These are phyloP conservation scores for Conistra vaccinii DNA, from an alignment of 2,888 invertebrate genomes.

Conservation along the genomic window DNA sequence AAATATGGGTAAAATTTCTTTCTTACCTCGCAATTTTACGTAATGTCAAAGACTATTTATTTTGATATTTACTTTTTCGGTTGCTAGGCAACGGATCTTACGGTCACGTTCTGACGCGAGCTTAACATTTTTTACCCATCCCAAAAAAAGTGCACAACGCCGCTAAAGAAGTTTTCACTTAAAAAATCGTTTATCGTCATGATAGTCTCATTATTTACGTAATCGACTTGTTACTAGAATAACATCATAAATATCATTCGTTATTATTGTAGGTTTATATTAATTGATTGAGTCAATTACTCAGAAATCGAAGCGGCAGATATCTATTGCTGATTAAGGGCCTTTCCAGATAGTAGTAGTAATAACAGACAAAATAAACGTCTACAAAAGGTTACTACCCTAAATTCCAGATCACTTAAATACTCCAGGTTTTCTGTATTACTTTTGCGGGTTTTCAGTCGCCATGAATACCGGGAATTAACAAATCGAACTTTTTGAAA, in stretches of 20 bases:
- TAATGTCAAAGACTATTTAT: too few species aligned
- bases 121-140: too few species aligned
- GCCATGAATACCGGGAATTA: background rate
- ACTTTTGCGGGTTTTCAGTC: background rate
- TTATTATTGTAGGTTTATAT: background rate
- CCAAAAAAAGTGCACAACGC: too few species aligned
- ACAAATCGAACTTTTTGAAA: background rate
- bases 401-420: background rate
- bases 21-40: too few species aligned
- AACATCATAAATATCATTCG: background rate
- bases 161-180: too few species aligned
- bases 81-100: too few species aligned
- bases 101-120: too few species aligned
- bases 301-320: background rate
- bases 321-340: constrained; percentile 12
- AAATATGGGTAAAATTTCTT: too few species aligned
- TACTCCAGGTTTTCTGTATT: background rate
- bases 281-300: constrained; percentile 25
- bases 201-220: background rate
- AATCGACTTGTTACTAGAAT: background rate
- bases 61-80: too few species aligned
- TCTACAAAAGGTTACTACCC: background rate
- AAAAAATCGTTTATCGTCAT: background rate
- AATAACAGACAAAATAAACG: constrained; percentile 1
- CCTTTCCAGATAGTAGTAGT: background rate